Base-by-base conservation (phyloP, 2,888 invertebrate species). In the Deroplatys truncata region DNA sequence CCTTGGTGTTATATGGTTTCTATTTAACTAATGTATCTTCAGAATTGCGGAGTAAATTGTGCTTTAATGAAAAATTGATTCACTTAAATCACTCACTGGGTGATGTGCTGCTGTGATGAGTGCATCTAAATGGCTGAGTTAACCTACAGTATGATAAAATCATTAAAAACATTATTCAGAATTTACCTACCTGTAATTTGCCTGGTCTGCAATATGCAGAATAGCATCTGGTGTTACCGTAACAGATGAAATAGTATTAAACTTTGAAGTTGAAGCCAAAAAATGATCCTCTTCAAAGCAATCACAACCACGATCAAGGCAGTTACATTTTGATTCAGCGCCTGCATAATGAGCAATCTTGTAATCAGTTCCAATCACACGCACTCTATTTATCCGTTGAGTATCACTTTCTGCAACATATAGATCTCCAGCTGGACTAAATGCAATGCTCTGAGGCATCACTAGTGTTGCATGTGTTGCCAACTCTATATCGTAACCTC, bases 381-480 rank as follows among this genome's bases (percentile, higher is more conserved):
- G 94, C 0, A 98, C 96, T 88, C 99, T 95, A 93, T 99, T 99
- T 88, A 99, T 98, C 91, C 98, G 95, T 93, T 99, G 98, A 0
- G 98, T 98, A 93, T 99, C 99, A 92, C 98, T 98, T 93, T 99
- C 99, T 0, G 99, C 98, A 0, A 99, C 98, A 92, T 97, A 99
- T 20, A 99, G 94, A 92, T 98, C 97, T 7, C 99, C 99, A 85
- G 98, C 96, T 0, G 98, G 97, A 25, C 98, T 98, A 92, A 99
- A 99, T 0, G 98, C 97, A 88, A 99, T 97, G 92, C 98, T 98
- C 92, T 98, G 98, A 0, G 99, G 98, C 96, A 98, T 98, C 0
- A 98, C 98, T 49, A 99, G 94, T 0, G 98, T 97, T 0, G 98
- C 98, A 92, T 98, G 98, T 0, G 98, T 98, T 0, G 98, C 98